These are phyloP conservation scores for Camelus bactrianus DNA, from an alignment of 2,113 vertebrate genomes.

Conservation along the genomic window DNA sequence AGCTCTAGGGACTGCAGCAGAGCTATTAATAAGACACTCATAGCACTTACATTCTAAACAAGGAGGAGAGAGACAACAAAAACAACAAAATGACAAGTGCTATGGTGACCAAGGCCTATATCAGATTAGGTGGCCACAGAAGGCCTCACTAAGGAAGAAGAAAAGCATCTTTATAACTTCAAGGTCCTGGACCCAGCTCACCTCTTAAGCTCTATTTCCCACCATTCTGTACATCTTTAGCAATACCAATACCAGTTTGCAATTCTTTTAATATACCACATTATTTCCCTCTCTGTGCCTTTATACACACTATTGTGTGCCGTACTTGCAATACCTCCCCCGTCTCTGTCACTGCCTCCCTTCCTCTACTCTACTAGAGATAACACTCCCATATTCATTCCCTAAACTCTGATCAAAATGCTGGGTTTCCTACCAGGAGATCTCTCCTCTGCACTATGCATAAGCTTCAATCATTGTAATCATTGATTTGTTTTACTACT, in stretches of 20 bases:
- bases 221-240: background rate
- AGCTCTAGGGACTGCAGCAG: background rate
- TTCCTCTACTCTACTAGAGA: background rate
- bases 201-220: background rate
- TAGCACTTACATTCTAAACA: background rate
- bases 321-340: background rate
- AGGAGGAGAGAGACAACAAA: background rate
- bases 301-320: background rate
- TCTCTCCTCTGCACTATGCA: background rate
- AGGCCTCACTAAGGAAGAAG: background rate
- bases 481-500: background rate
- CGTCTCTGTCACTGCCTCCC: background rate
- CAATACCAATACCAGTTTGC: background rate
- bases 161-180: background rate
- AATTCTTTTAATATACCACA: background rate
- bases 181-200: background rate
- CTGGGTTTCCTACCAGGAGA: background rate
- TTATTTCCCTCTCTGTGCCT: background rate
- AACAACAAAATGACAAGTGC: background rate
- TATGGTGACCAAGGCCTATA: background rate
- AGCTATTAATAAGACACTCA: background rate
- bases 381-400: background rate
- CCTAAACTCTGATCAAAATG: background rate
- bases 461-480: background rate
- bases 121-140: background rate